These are phyloP conservation scores for Synanthedon formicaeformis DNA, from an alignment of 2,888 invertebrate genomes.

Conservation along the genomic window DNA sequence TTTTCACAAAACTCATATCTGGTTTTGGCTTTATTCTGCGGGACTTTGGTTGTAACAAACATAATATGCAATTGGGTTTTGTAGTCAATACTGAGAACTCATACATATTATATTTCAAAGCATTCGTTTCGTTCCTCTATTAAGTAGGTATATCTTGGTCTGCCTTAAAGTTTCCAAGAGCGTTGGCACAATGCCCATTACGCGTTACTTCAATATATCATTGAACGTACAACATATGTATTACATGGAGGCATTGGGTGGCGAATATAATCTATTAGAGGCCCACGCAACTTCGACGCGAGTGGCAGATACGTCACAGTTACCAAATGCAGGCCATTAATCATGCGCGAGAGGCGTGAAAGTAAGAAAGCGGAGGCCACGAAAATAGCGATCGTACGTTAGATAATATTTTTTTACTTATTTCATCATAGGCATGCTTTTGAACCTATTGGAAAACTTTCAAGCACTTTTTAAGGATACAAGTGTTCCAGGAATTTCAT, in stretches of 20 bases:
- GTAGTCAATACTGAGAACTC: no score
- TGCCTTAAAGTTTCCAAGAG: not conserved
- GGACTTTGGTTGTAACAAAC: no score
- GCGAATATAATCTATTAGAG: not conserved
- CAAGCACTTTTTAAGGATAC: not conserved
- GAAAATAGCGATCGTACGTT: slow-evolving; percentile 7
- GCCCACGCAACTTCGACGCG: not conserved
- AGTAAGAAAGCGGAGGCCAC: slow-evolving; percentile 19
- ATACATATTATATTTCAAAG: no score
- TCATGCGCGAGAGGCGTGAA: slow-evolving; percentile 28
- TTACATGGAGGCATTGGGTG: not conserved
- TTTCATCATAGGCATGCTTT: not conserved
- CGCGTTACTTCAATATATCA: not conserved
- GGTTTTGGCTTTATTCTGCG: no score
- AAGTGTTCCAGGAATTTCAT: not conserved
- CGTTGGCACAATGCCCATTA: not conserved
- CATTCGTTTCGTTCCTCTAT: no score
- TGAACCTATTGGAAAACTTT: not conserved
- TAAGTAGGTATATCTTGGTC: no score
- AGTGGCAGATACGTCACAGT: slow-evolving; percentile 13
- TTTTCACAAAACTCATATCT: no score
- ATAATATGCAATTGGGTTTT: no score
- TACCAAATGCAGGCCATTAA: slow-evolving; percentile 31
- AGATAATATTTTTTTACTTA: not conserved
- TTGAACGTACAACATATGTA: not conserved